A percentile compares a stretch with the other conserved stretches of the same genome.
Conservation (phyloP, 2,888 invertebrate genomes). For the Athalia rosae region DNA sequence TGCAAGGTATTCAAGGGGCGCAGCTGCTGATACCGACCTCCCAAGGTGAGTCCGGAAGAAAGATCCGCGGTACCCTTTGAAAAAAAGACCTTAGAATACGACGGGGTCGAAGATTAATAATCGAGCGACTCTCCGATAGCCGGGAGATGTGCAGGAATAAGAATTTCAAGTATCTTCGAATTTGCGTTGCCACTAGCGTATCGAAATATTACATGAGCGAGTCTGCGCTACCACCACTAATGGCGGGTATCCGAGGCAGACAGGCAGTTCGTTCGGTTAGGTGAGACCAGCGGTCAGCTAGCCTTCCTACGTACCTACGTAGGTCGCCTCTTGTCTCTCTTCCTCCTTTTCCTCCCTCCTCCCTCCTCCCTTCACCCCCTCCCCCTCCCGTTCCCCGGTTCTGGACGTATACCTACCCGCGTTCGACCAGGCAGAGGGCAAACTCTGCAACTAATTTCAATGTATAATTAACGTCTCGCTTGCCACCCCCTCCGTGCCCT, state of each 20-base stretch:
- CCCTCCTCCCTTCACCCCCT: no score
- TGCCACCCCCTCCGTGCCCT: conserved; percentile 59
- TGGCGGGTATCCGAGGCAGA: conserved; percentile 64
- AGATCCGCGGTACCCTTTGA: no score
- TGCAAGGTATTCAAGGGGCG: conserved; percentile 94
- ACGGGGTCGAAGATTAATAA: no score
- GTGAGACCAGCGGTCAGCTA: conserved; percentile 61
- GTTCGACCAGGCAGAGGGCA: conserved; percentile 65
- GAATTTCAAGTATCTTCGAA: background rate
- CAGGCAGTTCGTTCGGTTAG: conserved; percentile 61
- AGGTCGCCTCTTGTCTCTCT: background rate
- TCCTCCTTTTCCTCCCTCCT: conserved; percentile 4
- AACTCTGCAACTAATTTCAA: conserved; percentile 74
- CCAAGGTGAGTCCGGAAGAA: conserved; percentile 80
- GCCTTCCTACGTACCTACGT: conserved; percentile 7
- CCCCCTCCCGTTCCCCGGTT: conserved; percentile 70
- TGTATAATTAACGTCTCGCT: conserved; percentile 74
- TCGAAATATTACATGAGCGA: conserved; percentile 71
- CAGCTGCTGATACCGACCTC: conserved; percentile 96
- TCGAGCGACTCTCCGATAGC: no score
- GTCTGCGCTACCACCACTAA: conserved; percentile 65
- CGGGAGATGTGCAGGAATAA: no score
- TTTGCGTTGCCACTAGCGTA: conserved; percentile 51
- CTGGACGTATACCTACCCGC: conserved; percentile 66
- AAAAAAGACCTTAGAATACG: no score